These are phyloP conservation scores for Knipowitschia caucasica DNA, from an alignment of 2,797 vertebrate genomes.

Conservation along the genomic window DNA sequence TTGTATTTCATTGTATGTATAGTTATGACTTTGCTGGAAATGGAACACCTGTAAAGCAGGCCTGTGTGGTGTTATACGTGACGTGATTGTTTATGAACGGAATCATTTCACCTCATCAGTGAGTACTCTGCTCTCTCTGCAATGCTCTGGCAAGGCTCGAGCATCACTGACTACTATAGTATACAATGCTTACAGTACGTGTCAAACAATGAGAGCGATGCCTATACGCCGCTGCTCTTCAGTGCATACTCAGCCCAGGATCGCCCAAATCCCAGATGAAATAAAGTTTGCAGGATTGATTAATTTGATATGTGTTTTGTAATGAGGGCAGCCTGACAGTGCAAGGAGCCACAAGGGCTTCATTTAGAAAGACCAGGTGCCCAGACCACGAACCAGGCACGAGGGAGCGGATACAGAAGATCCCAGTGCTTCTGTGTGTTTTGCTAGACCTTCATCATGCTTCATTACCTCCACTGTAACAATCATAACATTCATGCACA, in stretches of 20 bases:
- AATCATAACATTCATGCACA: conserved; percentile 27
- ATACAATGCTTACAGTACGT: conserved; percentile 15
- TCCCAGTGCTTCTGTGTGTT: conserved; percentile 22
- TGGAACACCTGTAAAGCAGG: not conserved
- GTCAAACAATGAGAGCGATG: conserved; percentile 25
- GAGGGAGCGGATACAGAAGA: conserved; percentile 16
- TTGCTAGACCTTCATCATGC: conserved; percentile 41
- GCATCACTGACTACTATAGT: conserved; percentile 22
- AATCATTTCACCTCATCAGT: conserved; percentile 65
- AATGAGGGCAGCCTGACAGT: conserved; percentile 35
- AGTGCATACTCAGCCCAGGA: conserved; percentile 20
- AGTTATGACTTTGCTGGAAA: too few relatives aligned
- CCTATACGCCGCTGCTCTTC: conserved; percentile 30
- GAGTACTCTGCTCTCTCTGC: conserved; percentile 12
- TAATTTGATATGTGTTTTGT: conserved; percentile 28
- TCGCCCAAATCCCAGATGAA: conserved; percentile 13
- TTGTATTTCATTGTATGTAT: too few relatives aligned
- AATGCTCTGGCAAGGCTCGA: conserved; percentile 37
- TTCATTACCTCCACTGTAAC: conserved; percentile 41
- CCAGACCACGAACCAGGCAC: conserved; percentile 28
- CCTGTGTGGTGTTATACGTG: not conserved
- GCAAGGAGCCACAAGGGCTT: conserved; percentile 30
- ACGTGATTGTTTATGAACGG: conserved; percentile 47
- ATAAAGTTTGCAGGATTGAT: conserved; percentile 35
- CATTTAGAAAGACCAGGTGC: conserved; percentile 26